Base-by-base conservation (phyloP, 2,797 vertebrate genomes). In the Pangasius mekongensis region DNA sequence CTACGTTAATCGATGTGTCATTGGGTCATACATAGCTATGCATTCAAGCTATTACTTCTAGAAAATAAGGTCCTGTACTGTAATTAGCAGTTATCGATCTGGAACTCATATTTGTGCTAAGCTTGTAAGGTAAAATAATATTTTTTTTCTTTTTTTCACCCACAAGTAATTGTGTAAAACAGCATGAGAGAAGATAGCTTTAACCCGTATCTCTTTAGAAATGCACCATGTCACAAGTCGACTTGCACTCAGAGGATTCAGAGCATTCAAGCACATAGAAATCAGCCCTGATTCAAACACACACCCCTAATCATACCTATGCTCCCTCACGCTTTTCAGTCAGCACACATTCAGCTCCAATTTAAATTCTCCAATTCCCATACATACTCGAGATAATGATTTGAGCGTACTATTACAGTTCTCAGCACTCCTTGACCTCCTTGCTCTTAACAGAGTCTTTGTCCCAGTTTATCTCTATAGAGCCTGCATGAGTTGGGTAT, bases 371-470 rank as follows among this genome's bases (percentile, higher is more conserved):
- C n/a, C n/a, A 64, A 49, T 27, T 14, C 16, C n/a, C 16, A 24
- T 73, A 49, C 52, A 62, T 47, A 10, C 18, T 30, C 24, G 22
- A 24, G 3, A 56, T 80, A 20, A 33, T 9, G n/a, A 18, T 78
- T 81, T 39, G 22, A 85, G 76, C 77, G 77, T 85, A 27, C 58
- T 24, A 39, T 73, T 80, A n/a, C 39, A 81, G 73, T 74, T 20
- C 87, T 85, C 87, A 83, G 77, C 22, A 39, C 74, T 83, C 33
- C 39, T 82, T 78, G 83, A 87, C 87, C 90, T 80, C 64, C 56
- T 36, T 85, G 52, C 30, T 69, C 78, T 36, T 78, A 77, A 60
- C 87, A 78, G n/a, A 76, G 1, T 76, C 39, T 54, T 78, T 78
- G 27, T 30, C 39, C 22, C 16, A 30, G 83, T 87, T 85, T 85